Evolutionary conservation across 2,888 invertebrate species (phyloP), one percentile per base, ranked within the genome.

Genomic region (Melanargia galathea): DNA sequence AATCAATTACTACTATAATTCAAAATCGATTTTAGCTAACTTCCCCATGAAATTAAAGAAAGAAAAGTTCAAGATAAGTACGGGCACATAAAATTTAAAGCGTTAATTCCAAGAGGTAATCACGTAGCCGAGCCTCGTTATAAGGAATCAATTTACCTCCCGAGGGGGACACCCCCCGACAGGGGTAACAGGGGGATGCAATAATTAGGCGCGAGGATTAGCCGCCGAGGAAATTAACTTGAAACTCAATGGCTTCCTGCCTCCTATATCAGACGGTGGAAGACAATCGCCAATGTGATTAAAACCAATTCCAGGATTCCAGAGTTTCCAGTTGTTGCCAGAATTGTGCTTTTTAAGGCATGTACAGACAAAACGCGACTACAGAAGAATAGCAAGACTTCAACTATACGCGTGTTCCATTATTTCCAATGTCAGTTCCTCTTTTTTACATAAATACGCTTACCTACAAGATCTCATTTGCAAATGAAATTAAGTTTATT

Each of bases 201-300:
- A 82, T 87, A 88, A 88, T 87, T 86, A 88, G 86, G 77, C 79
- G 76, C 76, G 76, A 72, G 86, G 87, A 87, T 88, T 87, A 87
- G 82, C 79, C 78, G 74, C 74, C 80, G 79, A 78, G 80, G 70
- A 83, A 85, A 89, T 89, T 86, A 87, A 85, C 84, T 86, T 81
- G 82, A 84, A 83, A 81, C 80, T 78, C 72, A 77, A 81, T 78
- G 73, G 71, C 71, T 70, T 73, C 72, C 70, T 63, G 68, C 62
- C 66, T 68, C 66, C 69, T 73, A 73, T 73, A 74, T 73, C 68
- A 72, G 73, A 10, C 45, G 45, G 11, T 46, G 18, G 45, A 69
- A 70, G 75, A 75, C 77, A 76, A 76, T 76, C 71, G 70, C 61
- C 66, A 60, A 64, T 61, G 67, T 67, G 67, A 74, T 71, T 71